Percentiles rank a stretch among this genome's conserved stretches.
Conservation (phyloP, 2,113 vertebrate genomes). For the Stegastes partitus region DNA sequence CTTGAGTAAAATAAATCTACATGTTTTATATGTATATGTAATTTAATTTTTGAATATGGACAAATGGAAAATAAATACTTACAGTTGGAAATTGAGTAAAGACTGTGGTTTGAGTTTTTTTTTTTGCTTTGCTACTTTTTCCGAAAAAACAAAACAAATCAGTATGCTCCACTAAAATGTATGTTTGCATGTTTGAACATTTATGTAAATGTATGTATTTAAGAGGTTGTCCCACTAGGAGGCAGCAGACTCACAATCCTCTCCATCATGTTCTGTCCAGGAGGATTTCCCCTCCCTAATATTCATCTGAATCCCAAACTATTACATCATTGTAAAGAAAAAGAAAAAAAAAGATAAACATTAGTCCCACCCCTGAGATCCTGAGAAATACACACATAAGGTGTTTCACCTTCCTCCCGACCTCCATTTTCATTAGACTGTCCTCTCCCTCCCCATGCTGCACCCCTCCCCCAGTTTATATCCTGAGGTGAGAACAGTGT, state of each 20-base stretch:
- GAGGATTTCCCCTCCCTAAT: background rate
- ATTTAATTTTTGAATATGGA: slow-evolving; percentile 74
- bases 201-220: slow-evolving; percentile 12
- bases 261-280: background rate
- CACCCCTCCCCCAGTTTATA: slow-evolving; percentile 41
- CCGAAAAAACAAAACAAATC: background rate
- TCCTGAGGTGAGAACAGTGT: slow-evolving; percentile 56
- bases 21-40: slow-evolving; percentile 80
- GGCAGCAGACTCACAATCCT: slow-evolving; percentile 45
- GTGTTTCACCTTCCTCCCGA: background rate
- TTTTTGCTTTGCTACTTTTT: slow-evolving; percentile 12
- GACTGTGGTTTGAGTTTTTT: slow-evolving; percentile 13
- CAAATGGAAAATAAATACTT: slow-evolving; percentile 72
- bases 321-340: slow-evolving; percentile 1
- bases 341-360: slow-evolving; percentile 4
- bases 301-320: background rate
- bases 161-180: background rate
- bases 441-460: slow-evolving; percentile 2
- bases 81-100: slow-evolving; percentile 17
- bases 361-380: background rate
- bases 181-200: background rate
- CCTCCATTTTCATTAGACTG: slow-evolving; percentile 1
- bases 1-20: slow-evolving; percentile 46
- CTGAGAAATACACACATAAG: background rate
- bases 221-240: slow-evolving; percentile 41